Percentiles rank a stretch among this genome's conserved stretches.
phyloP scores from a whole-genome alignment of 2,797 vertebrate genomes.

The Pipistrellus kuhlii region DNA sequence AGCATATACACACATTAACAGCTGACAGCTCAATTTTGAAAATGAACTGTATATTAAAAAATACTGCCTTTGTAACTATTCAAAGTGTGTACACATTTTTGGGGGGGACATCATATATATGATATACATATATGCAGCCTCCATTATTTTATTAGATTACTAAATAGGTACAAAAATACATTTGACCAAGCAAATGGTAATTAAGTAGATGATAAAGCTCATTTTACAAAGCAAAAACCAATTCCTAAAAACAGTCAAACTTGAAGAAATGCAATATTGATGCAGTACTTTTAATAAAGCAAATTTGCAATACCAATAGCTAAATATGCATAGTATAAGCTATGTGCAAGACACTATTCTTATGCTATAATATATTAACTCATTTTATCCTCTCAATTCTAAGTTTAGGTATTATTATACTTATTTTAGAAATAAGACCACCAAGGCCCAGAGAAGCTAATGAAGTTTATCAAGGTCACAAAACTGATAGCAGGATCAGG shows the following conservation, averaged over 20 bases:
- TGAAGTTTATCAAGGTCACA: not conserved
- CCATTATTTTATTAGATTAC: not conserved
- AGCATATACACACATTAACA: too few relatives aligned
- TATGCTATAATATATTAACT: not conserved
- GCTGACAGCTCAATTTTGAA: too few relatives aligned
- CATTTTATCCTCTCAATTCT: not conserved
- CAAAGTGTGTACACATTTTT: too few relatives aligned
- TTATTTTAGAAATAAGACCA: not conserved
- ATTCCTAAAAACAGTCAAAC: not conserved
- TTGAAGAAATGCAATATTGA: not conserved
- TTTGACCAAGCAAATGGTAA: not conserved
- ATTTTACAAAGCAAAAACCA: slow-evolving; percentile 17
- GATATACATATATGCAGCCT: not conserved
- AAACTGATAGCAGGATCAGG: not conserved
- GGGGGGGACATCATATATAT: not conserved
- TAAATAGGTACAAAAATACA: not conserved
- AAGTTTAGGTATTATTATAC: not conserved
- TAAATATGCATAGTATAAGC: not conserved
- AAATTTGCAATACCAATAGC: not conserved
- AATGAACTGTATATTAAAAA: too few relatives aligned
- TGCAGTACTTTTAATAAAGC: not conserved
- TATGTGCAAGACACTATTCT: not conserved
- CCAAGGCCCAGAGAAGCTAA: not conserved
- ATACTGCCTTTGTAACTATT: too few relatives aligned
- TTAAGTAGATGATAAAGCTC: not conserved